Percentiles rank a stretch among this genome's conserved stretches.
Conservation (phyloP, 2,888 invertebrate genomes). For the Pollenia angustigena region DNA sequence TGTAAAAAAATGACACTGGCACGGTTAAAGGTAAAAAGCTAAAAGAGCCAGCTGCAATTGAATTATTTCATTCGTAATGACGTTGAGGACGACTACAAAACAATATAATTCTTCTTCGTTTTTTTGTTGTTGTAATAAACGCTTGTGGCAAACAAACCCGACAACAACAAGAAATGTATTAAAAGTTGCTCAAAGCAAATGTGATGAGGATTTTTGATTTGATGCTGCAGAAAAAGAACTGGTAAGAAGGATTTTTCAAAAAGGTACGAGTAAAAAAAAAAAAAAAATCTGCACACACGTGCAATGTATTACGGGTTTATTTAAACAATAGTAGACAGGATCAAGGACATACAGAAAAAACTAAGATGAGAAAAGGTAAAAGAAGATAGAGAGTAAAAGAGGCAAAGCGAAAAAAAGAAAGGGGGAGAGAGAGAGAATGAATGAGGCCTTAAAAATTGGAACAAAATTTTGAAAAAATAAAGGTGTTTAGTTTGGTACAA, state of each 20-base stretch:
- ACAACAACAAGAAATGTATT: slow-evolving; percentile 47
- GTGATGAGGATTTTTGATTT: slow-evolving; percentile 44
- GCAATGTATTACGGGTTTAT: slow-evolving; percentile 51
- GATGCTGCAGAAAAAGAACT: slow-evolving; percentile 43
- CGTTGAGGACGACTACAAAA: slow-evolving; percentile 50
- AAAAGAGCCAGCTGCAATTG: slow-evolving; percentile 82
- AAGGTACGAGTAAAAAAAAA: slow-evolving; percentile 30
- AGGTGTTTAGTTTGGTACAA: slow-evolving; percentile 45
- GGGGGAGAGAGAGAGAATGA: not conserved
- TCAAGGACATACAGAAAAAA: slow-evolving; percentile 78
- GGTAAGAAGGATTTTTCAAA: slow-evolving; percentile 16
- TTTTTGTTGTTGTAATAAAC: not conserved
- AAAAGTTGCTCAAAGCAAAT: slow-evolving; percentile 70
- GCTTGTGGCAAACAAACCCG: slow-evolving; percentile 60
- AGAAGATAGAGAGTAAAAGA: slow-evolving; percentile 1
- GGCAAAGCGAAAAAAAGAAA: not conserved
- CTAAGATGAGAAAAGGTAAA: slow-evolving; percentile 8
- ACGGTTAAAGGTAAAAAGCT: slow-evolving; percentile 74
- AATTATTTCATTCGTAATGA: slow-evolving; percentile 76
- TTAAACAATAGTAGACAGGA: slow-evolving; percentile 76
- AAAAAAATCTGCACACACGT: slow-evolving; percentile 56
- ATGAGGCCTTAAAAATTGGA: not conserved
- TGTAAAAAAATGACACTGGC: slow-evolving; percentile 50
- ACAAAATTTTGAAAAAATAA: slow-evolving; percentile 18
- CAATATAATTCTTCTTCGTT: slow-evolving; percentile 35